Evolutionary conservation across 2,113 vertebrate species (phyloP).

Genomic region (Epinephelus lanceolatus): DNA sequence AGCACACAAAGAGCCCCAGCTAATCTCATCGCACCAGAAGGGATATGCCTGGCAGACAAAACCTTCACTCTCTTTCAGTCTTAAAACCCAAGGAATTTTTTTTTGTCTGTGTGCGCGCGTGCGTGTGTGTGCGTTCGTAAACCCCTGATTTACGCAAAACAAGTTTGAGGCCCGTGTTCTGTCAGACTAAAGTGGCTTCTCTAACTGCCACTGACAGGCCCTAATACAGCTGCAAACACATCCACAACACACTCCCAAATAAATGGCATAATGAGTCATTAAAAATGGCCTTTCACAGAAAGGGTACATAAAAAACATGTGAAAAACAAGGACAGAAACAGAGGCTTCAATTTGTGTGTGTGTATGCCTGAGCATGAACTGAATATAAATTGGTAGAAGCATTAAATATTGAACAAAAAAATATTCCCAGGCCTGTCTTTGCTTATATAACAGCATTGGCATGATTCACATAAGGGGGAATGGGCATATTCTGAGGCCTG

Average conservation of each 20-base stretch:
- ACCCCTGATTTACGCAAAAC: conserved; percentile 51
- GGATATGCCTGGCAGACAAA: conserved; percentile 70
- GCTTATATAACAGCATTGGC: conserved; percentile 79
- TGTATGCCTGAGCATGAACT: conserved; percentile 56
- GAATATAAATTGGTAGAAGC: conserved; percentile 79
- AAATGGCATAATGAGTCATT: conserved; percentile 76
- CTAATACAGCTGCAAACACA: conserved; percentile 47
- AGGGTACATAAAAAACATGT: conserved; percentile 51
- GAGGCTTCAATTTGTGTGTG: conserved; percentile 49
- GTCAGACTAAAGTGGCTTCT: conserved; percentile 50
- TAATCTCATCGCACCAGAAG: conserved; percentile 78
- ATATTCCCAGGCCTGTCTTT: conserved; percentile 75
- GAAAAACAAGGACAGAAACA: conserved; percentile 71
- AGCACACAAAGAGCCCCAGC: conserved; percentile 43
- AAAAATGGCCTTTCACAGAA: conserved; percentile 71
- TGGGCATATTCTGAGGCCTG: conserved; percentile 60
- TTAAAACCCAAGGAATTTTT: conserved; percentile 52
- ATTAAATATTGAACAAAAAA: conserved; percentile 85
- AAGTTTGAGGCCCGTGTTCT: conserved; percentile 48
- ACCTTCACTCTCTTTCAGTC: conserved; percentile 65
- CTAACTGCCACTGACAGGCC: conserved; percentile 38
- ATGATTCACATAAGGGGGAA: conserved; percentile 66
- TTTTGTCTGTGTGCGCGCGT: background rate
- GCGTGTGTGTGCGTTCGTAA: conserved; percentile 15
- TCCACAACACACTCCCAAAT: conserved; percentile 58